phyloP scores from a whole-genome alignment of 2,113 vertebrate species.

The Oncorhynchus gorbuscha region DNA sequence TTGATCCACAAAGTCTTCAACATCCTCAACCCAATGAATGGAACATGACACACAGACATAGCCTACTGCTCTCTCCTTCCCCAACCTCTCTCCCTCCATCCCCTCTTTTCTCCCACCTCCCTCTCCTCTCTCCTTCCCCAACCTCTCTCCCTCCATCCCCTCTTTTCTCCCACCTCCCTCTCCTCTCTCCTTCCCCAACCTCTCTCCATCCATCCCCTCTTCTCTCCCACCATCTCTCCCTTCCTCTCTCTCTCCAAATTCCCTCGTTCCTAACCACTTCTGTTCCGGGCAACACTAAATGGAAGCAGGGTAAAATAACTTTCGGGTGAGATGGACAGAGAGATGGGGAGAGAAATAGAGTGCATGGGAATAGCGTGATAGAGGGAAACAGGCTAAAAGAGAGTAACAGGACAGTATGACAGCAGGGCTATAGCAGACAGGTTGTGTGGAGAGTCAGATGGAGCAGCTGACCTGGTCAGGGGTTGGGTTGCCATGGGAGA shows the following conservation, averaged over 20 bases:
- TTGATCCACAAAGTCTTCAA: neutral
- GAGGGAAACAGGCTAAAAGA: neutral
- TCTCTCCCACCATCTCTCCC: neutral
- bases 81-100: neutral
- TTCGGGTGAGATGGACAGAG: neutral
- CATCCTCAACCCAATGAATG: neutral
- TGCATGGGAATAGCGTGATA: neutral
- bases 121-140: too few relatives aligned
- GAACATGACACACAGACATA: neutral
- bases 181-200: neutral
- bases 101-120: neutral
- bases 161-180: neutral
- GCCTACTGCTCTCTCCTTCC: neutral
- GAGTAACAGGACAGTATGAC: neutral
- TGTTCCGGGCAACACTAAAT: neutral
- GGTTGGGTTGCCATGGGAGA: conserved; percentile 23
- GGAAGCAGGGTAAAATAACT: neutral
- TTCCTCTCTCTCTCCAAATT: neutral
- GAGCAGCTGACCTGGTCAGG: conserved; percentile 26
- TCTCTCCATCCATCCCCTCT: neutral
- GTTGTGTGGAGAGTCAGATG: conserved; percentile 20
- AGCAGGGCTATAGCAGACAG: conserved; percentile 7
- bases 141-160: too few relatives aligned
- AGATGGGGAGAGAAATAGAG: neutral
- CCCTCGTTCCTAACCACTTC: neutral